Evolutionary conservation across 2,888 invertebrate species (phyloP), one percentile per base, ranked within the genome.

Genomic region (Ametastegia equiseti): DNA sequence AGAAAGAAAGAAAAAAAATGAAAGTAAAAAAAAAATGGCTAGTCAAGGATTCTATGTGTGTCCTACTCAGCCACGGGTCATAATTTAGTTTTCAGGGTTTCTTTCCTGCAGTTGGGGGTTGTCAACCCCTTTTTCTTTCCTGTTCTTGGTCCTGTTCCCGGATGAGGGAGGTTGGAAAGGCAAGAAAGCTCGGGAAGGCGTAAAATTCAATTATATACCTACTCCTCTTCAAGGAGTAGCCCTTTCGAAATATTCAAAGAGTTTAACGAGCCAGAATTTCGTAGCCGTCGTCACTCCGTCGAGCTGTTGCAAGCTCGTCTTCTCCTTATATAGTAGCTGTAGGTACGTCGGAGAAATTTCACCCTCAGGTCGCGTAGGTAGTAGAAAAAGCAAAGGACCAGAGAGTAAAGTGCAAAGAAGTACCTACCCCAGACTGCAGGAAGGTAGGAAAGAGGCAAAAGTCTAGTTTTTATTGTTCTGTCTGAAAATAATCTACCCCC

Each of bases 11-110:
- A n/a, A n/a, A n/a, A n/a, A n/a, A n/a, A n/a, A n/a, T n/a, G n/a
- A n/a, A n/a, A n/a, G n/a, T n/a, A n/a, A n/a, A n/a, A n/a, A n/a
- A n/a, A 73, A 73, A 75, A 75, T 36, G 50, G 33, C 75, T 75
- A 75, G 71, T 71, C 71, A 71, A 71, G 71, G 30, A 71, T 45
- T 45, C 71, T 45, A 71, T 47, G 71, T 71, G 71, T 71, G 71
- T 71, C 27, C 71, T 71, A 67, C 65, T 39, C 65, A 39, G 65
- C 65, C n/a, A 45, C 47, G 47, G 71, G 71, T 71, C 71, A 71
- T 71, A 71, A 71, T 71, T 71, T 47, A 45, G 71, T 71, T 71
- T 71, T 45, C 45, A n/a, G 45, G 47, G 27, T 71, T 60, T n/a
- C n/a, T n/a, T n/a, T n/a, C n/a, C n/a, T 42, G 45, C n/a, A 71